Evolutionary conservation across 2,797 vertebrate species (phyloP).

Genomic region (Spinus olivaceus): DNA sequence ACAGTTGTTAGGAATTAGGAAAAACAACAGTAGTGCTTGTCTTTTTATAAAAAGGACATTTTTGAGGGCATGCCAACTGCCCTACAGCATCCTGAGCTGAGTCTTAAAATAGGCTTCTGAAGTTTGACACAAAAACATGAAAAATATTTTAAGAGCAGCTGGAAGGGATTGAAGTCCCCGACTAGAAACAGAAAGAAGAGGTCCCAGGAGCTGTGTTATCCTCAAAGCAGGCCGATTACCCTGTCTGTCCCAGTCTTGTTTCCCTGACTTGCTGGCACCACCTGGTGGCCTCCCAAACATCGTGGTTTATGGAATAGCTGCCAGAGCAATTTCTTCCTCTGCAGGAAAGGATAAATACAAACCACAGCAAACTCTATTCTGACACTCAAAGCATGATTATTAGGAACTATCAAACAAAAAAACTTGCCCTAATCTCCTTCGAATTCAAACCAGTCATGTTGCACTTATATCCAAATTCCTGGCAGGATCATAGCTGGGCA

Average conservation of each 20-base stretch:
- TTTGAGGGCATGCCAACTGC: constrained; percentile 23
- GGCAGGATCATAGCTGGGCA: neutral
- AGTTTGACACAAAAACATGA: neutral
- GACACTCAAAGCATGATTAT: neutral
- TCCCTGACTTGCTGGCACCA: constrained; percentile 34
- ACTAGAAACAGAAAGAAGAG: neutral
- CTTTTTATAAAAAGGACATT: neutral
- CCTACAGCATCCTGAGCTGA: neutral
- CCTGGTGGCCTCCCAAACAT: neutral
- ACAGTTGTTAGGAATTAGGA: neutral
- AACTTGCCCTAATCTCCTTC: neutral
- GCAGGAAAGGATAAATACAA: neutral
- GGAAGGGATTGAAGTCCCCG: neutral
- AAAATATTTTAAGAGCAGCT: neutral
- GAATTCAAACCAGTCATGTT: neutral
- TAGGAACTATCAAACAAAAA: neutral
- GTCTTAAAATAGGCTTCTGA: constrained; percentile 1
- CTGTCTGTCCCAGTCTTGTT: fast-evolving
- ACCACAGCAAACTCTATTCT: neutral
- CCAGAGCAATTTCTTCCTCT: neutral
- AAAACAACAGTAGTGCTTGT: neutral
- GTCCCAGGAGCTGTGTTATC: fast-evolving
- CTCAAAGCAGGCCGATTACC: fast-evolving
- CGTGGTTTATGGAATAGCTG: fast-evolving
- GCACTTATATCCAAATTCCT: neutral